Conservation (phyloP, 2,113 vertebrate species). For the Hippocampus barbouri region DNA sequence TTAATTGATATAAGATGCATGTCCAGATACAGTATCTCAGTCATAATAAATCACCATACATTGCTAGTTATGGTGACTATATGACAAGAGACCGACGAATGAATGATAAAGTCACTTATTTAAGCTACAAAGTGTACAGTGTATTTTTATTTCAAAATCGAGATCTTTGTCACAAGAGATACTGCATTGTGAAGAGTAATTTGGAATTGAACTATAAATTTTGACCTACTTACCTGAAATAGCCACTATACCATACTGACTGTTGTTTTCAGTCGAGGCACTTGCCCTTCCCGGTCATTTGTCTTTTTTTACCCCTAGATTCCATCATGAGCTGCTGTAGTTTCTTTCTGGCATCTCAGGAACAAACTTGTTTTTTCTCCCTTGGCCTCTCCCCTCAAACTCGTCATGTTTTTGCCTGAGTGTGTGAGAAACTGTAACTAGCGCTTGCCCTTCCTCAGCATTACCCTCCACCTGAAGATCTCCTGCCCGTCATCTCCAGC, state of each 20-base stretch:
- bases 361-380: conserved; percentile 14
- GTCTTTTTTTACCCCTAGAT: background rate
- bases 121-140: background rate
- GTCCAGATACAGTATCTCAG: background rate
- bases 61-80: background rate
- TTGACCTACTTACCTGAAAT: background rate
- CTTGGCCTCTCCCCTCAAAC: background rate
- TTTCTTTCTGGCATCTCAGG: conserved; percentile 4
- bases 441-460: conserved; percentile 75
- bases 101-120: background rate
- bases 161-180: too few relatives aligned
- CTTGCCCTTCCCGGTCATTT: too few relatives aligned
- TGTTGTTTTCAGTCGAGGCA: background rate
- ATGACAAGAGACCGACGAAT: background rate
- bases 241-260: background rate
- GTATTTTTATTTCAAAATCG: background rate
- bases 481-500: conserved; percentile 89
- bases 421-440: conserved; percentile 58
- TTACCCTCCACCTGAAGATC: conserved; percentile 96
- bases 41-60: background rate
- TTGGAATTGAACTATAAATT: background rate
- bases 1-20: background rate
- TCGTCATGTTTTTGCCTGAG: conserved; percentile 33
- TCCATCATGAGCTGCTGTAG: conserved; percentile 17
- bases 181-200: background rate